Conservation (phyloP, 2,113 vertebrate species). For the Xyrauchen texanus region DNA sequence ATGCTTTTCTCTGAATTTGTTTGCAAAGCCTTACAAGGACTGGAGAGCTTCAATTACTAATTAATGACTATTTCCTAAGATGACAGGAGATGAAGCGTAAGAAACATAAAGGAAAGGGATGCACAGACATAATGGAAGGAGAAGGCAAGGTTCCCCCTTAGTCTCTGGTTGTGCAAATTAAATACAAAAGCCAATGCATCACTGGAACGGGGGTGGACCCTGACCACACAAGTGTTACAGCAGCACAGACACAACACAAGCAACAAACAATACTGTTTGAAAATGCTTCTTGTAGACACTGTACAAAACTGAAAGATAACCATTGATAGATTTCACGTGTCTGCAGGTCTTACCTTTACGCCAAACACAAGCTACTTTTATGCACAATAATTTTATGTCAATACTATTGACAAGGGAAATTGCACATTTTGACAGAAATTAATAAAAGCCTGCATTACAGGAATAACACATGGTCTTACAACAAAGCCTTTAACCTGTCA, state of each 20-base stretch:
- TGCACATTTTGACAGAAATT: neutral
- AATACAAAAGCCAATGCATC: conserved; percentile 29
- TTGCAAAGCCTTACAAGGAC: conserved; percentile 47
- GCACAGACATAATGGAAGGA: too few relatives aligned
- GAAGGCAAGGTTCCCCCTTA: neutral
- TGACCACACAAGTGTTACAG: neutral
- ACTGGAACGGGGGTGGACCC: neutral
- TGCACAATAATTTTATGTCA: neutral
- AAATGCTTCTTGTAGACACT: neutral
- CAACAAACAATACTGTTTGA: conserved; percentile 1
- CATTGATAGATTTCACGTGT: neutral
- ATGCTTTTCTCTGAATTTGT: conserved; percentile 15
- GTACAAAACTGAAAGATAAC: neutral
- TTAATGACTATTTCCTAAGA: conserved; percentile 75
- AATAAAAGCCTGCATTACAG: conserved; percentile 23
- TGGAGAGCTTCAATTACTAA: conserved; percentile 74
- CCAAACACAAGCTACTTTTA: conserved; percentile 13
- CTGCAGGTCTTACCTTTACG: conserved; percentile 15
- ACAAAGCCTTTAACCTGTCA: conserved; percentile 36
- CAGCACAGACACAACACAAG: conserved; percentile 16
- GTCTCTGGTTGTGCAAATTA: conserved; percentile 1
- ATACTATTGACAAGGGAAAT: conserved; percentile 8
- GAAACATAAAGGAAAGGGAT: conserved; percentile 5
- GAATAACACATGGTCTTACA: conserved; percentile 10
- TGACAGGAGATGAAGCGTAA: conserved; percentile 34